phyloP scores from a whole-genome alignment of 2,113 vertebrate species.

The Rallus limicola region DNA sequence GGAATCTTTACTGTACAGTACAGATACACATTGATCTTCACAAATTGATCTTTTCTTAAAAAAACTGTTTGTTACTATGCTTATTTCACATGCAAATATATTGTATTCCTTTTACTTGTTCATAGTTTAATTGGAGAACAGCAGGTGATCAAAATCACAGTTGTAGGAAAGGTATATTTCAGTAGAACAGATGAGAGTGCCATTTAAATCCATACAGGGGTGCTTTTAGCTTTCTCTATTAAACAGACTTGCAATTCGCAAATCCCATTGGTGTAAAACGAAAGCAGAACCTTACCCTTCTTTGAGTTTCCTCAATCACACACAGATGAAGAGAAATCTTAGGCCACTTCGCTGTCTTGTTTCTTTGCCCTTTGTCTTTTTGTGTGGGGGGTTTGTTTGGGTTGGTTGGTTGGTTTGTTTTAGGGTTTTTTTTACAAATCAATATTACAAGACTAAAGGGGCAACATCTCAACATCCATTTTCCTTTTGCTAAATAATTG shows the following conservation, averaged over 20 bases:
- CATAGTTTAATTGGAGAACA: conserved; percentile 56
- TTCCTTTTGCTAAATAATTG: neutral
- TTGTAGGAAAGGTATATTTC: conserved; percentile 32
- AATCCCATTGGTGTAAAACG: conserved; percentile 5
- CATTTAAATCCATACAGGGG: conserved; percentile 30
- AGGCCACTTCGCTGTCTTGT: neutral
- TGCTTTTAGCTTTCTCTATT: conserved; percentile 15
- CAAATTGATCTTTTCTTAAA: conserved; percentile 16
- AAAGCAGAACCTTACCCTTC: neutral
- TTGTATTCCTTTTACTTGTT: conserved; percentile 22
- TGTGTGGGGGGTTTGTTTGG: neutral
- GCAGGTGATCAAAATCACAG: conserved; percentile 57
- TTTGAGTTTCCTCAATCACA: neutral
- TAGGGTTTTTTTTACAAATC: neutral
- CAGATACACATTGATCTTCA: neutral
- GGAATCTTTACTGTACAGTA: neutral
- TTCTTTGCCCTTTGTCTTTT: neutral
- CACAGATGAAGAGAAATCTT: neutral
- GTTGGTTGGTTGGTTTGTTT: too few species aligned
- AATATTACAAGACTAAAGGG: neutral
- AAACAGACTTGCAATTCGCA: neutral
- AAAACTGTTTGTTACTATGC: neutral
- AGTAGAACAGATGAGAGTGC: conserved; percentile 30
- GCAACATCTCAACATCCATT: neutral
- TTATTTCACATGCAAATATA: conserved; percentile 24